Conservation (phyloP, 2,113 vertebrate genomes). For the Limanda limanda region DNA sequence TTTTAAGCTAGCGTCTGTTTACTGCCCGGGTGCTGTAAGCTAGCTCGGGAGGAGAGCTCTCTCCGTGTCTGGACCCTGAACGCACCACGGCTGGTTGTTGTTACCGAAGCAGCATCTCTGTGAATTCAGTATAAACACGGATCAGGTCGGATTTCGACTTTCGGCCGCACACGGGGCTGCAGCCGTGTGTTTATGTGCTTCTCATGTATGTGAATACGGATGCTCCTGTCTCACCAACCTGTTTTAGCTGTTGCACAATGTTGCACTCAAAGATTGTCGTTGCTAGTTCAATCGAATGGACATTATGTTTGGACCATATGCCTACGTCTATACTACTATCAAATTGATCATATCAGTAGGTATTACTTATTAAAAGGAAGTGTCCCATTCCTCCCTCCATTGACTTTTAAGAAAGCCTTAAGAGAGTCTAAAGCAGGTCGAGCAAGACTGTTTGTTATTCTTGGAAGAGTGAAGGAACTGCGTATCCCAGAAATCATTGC, state of each 20-base stretch:
- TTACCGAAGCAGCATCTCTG: not conserved
- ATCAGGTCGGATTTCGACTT: not conserved
- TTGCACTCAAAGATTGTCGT: not conserved
- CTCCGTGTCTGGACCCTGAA: not conserved
- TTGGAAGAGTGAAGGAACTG: not conserved
- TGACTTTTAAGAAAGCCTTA: not conserved
- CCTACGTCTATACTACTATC: too few species aligned
- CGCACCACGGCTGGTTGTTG: not conserved
- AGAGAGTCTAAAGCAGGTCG: not conserved
- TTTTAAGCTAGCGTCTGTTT: constrained; percentile 3
- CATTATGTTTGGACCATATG: not conserved
- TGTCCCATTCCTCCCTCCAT: not conserved
- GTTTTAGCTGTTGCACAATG: constrained; percentile 15
- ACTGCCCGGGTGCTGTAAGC: not conserved
- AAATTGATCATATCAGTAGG: too few species aligned
- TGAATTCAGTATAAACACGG: not conserved
- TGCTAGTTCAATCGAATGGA: not conserved
- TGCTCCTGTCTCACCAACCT: not conserved
- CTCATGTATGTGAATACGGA: too few species aligned
- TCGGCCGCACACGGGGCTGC: not conserved
- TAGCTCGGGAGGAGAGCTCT: not conserved
- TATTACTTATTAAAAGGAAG: not conserved
- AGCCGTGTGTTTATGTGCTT: not conserved
- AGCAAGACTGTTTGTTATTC: not conserved
- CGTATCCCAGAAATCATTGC: not conserved